These are phyloP conservation scores for Plemyria rubiginata DNA, from an alignment of 2,888 invertebrate genomes.

Conservation along the genomic window DNA sequence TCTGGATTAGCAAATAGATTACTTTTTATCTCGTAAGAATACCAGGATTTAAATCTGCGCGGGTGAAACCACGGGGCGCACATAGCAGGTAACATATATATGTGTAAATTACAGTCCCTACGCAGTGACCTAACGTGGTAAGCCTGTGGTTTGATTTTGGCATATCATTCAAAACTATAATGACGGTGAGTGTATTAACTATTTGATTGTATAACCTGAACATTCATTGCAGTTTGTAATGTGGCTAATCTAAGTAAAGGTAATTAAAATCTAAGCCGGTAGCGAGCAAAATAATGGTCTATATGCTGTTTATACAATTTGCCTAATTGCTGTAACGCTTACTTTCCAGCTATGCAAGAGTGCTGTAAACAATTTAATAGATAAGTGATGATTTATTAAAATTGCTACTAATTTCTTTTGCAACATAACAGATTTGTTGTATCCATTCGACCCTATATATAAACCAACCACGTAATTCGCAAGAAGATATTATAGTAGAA, in stretches of 20 bases:
- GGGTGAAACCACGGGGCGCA: no score
- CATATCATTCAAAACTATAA: background rate
- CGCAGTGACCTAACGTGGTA: no score
- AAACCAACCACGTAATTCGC: background rate
- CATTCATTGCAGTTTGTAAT: slow-evolving; percentile 51
- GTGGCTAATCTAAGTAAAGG: slow-evolving; percentile 59
- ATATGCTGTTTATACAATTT: slow-evolving; percentile 72
- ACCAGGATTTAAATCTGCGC: no score
- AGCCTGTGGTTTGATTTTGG: no score
- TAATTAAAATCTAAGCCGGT: slow-evolving; percentile 68
- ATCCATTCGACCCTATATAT: no score
- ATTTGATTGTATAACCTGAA: slow-evolving; percentile 31
- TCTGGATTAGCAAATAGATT: no score
- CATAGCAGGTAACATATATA: no score
- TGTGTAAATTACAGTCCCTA: no score
- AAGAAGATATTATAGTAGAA: no score
- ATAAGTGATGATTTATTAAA: slow-evolving; percentile 10
- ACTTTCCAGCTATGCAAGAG: slow-evolving; percentile 64
- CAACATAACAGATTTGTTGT: no score
- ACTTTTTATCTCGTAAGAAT: no score
- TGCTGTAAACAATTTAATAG: slow-evolving; percentile 23
- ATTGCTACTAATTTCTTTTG: background rate
- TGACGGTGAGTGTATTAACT: slow-evolving; percentile 8
- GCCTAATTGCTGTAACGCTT: slow-evolving; percentile 70
- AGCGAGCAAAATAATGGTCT: slow-evolving; percentile 63